These are phyloP conservation scores for Neopelma chrysocephalum DNA, from an alignment of 2,797 vertebrate species.

Conservation along the genomic window DNA sequence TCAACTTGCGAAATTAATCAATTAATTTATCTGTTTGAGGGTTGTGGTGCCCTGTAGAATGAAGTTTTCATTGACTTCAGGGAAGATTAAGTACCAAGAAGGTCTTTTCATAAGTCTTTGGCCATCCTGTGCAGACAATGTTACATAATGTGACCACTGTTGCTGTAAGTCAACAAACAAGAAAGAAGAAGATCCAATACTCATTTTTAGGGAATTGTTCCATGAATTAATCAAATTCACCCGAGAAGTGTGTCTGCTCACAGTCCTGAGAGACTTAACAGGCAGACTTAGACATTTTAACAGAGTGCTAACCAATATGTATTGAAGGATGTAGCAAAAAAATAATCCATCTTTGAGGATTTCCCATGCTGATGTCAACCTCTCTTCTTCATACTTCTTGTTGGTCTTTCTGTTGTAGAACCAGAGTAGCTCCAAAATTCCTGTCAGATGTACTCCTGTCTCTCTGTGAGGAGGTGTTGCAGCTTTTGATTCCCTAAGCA, in stretches of 20 bases:
- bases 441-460: background rate
- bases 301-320: fast-evolving
- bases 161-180: background rate
- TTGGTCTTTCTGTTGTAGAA: background rate
- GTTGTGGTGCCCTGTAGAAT: background rate
- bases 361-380: background rate
- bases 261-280: background rate
- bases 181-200: background rate
- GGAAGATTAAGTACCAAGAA: background rate
- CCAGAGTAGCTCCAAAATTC: background rate
- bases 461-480: background rate
- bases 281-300: background rate
- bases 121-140: background rate
- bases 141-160: background rate
- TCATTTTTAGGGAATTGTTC: background rate
- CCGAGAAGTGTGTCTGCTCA: background rate
- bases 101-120: background rate
- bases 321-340: background rate
- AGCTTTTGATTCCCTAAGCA: background rate
- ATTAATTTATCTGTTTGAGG: background rate
- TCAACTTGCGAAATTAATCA: background rate
- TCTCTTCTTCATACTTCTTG: background rate
- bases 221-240: background rate
- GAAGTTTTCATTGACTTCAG: background rate
- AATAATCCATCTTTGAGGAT: background rate